A percentile compares a stretch with the other conserved stretches of the same genome.
These are phyloP conservation scores for Machimus rusticus DNA, from an alignment of 2,888 invertebrate genomes.

Conservation along the genomic window DNA sequence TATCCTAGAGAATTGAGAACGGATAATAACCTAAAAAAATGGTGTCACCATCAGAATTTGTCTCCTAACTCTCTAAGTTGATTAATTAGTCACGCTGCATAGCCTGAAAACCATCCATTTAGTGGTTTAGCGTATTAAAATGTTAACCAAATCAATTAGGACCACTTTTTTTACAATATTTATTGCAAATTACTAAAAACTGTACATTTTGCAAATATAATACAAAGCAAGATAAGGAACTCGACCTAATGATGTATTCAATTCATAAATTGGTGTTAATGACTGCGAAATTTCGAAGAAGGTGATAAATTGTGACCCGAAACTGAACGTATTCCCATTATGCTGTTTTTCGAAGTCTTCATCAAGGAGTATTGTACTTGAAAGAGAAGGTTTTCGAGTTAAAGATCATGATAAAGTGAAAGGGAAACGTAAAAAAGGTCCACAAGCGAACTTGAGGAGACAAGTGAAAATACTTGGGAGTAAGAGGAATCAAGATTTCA, in stretches of 20 bases:
- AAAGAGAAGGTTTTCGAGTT: slow-evolving; percentile 20
- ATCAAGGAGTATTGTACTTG: slow-evolving; percentile 38
- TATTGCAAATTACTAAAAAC: neutral
- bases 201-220: neutral
- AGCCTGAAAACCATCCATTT: too few species aligned
- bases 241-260: neutral
- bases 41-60: too few species aligned
- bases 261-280: neutral
- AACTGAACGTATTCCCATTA: slow-evolving; percentile 18
- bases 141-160: too few species aligned
- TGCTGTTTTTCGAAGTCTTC: slow-evolving; percentile 24
- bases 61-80: too few species aligned
- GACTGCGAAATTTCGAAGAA: neutral
- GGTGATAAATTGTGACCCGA: neutral
- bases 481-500: slow-evolving; percentile 22
- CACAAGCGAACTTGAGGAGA: neutral
- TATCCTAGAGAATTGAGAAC: too few species aligned
- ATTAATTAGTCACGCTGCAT: too few species aligned
- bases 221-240: neutral
- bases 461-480: neutral
- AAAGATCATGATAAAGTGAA: slow-evolving; percentile 35
- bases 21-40: too few species aligned
- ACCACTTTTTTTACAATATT: neutral
- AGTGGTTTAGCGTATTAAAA: too few species aligned
- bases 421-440: slow-evolving; percentile 19